These are phyloP conservation scores for Bostrychus sinensis DNA, from an alignment of 2,113 vertebrate species.

Conservation along the genomic window DNA sequence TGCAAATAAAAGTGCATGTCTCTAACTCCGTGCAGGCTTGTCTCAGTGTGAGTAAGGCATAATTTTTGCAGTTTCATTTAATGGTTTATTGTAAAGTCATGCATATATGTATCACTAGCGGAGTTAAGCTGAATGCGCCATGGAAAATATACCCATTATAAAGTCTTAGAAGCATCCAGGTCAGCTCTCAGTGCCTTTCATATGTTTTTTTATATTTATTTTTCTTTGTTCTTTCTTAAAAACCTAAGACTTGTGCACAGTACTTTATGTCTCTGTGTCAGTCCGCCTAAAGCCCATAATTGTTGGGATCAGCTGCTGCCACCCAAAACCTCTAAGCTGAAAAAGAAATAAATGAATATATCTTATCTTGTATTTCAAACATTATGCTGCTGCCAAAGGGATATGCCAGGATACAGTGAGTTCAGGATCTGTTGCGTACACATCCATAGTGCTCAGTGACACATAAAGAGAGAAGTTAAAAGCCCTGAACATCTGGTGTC, in stretches of 20 bases:
- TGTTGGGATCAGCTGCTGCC: too few relatives aligned
- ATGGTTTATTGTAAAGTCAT: constrained; percentile 7
- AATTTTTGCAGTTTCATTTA: background rate
- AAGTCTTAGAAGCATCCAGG: background rate
- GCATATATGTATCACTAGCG: too few relatives aligned
- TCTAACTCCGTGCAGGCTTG: background rate
- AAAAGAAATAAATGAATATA: background rate
- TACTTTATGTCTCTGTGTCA: too few relatives aligned
- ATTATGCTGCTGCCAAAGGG: background rate
- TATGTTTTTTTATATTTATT: too few relatives aligned
- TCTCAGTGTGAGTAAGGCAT: background rate
- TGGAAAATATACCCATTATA: constrained; percentile 14
- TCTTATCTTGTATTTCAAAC: background rate
- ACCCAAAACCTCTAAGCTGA: too few relatives aligned
- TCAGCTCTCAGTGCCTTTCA: too few relatives aligned
- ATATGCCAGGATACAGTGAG: background rate
- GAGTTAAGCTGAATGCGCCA: constrained; percentile 24
- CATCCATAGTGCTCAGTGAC: constrained; percentile 10
- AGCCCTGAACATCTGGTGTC: constrained; percentile 61
- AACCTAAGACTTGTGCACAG: too few relatives aligned
- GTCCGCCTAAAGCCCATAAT: too few relatives aligned
- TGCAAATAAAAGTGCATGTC: background rate
- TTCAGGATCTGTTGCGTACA: background rate
- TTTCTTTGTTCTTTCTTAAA: too few relatives aligned
- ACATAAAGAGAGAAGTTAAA: constrained; percentile 18